Evolutionary conservation across 2,888 invertebrate species (phyloP).

Genomic region (Periphyllus acericola): DNA sequence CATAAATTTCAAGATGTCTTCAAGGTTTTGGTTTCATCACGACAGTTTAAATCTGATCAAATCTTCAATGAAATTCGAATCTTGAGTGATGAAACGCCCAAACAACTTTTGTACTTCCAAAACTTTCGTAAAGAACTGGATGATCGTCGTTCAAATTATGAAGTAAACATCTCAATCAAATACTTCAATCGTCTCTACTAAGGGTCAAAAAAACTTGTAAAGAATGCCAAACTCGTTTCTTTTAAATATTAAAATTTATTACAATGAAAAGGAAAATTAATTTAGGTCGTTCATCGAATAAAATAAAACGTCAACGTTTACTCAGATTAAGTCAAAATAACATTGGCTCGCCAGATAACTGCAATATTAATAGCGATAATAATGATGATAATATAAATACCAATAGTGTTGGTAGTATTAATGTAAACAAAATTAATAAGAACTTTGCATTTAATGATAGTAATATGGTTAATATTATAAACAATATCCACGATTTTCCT

Average conservation of each 20-base stretch:
- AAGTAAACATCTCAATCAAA: neutral
- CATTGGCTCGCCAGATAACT: neutral
- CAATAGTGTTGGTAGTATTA: too few relatives aligned
- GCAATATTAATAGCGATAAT: too few relatives aligned
- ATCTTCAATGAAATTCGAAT: neutral
- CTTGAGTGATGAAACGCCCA: neutral
- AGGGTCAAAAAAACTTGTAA: neutral
- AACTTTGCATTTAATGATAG: too few relatives aligned
- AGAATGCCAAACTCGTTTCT: too few relatives aligned
- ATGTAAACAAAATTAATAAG: too few relatives aligned
- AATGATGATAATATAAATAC: too few relatives aligned
- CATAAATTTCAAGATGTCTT: neutral
- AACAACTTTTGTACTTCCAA: conserved; percentile 9
- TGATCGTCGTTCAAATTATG: neutral
- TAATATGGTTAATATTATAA: too few relatives aligned
- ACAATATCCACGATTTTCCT: too few relatives aligned
- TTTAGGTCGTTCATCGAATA: neutral
- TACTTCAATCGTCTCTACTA: neutral
- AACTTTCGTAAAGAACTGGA: neutral
- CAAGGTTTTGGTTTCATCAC: neutral
- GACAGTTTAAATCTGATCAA: neutral
- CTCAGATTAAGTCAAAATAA: conserved; percentile 7
- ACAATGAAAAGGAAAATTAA: conserved; percentile 3
- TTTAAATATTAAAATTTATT: neutral
- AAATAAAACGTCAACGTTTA: neutral